phyloP scores from a whole-genome alignment of 2,113 vertebrate species.

The Colius striatus region DNA sequence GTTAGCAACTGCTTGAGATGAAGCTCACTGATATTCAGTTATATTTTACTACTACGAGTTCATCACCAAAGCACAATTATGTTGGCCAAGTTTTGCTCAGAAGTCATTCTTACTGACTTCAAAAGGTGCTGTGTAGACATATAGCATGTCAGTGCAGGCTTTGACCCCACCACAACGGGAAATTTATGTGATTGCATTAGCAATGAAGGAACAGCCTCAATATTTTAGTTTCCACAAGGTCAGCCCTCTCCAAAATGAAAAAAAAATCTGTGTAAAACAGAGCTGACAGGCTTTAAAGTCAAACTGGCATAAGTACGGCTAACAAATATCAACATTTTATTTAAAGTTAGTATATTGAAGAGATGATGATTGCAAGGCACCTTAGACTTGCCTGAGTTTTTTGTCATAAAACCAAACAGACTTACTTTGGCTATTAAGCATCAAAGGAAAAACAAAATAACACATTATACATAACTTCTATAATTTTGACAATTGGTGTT shows the following conservation, averaged over 20 bases:
- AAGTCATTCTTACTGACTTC: background rate
- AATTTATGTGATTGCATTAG: background rate
- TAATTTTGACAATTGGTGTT: background rate
- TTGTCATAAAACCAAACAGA: background rate
- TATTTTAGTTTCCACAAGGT: background rate
- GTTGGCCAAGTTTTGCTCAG: background rate
- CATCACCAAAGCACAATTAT: background rate
- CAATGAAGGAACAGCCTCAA: background rate
- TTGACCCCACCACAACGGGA: background rate
- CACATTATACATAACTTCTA: background rate
- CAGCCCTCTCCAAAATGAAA: background rate
- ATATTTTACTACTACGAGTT: background rate
- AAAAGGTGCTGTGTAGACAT: background rate
- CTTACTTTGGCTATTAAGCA: background rate
- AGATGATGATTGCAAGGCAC: background rate
- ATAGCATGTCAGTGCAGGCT: background rate
- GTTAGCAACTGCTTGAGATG: background rate
- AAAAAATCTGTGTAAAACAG: background rate
- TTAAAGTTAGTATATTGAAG: background rate
- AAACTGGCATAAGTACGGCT: background rate
- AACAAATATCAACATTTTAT: background rate
- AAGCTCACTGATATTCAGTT: background rate
- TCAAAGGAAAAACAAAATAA: background rate
- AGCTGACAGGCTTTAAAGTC: background rate
- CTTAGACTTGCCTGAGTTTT: background rate